Base-by-base conservation (phyloP, 2,113 vertebrate species). In the Pandion haliaetus region DNA sequence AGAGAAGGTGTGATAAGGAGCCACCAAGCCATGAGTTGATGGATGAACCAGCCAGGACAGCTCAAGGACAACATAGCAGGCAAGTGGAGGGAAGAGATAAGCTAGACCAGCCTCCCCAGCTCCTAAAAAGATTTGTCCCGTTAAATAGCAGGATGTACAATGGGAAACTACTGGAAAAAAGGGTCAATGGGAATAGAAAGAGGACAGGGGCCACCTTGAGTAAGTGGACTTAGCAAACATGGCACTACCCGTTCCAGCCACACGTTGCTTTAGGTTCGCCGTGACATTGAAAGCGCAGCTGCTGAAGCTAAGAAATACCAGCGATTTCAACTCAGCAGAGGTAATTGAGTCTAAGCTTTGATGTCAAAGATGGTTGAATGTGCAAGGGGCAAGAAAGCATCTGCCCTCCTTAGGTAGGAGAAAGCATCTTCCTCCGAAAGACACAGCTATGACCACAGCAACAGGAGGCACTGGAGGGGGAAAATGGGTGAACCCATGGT, bases 241-340 rank as follows among this genome's bases (percentile, higher is more conserved):
- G 0, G 71, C 59, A 5, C 0, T 57, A 44, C 24, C 42, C 0
- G 0, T 29, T 50, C 67, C 45, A 12, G 18, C 18, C 40, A 47
- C 0, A 0, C 0, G 1, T 20, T 9, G 18, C 25, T 63, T 18
- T 2, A 11, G 7, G 8, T 6, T 17, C 50, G 47, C 34, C 38
- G 7, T 2, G 28, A 44, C 62, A 10, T 0, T 2, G 14, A 14
- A 72, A 80, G 23, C 5, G 5, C 38, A 32, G 70, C 32, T 20
- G 38, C 38, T 17, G 44, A 58, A 49, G 55, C 40, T 10, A 28
- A 59, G 52, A 45, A 54, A 66, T 40, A 38, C 11, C 11, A 16
- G 32, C 0, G 3, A 31, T 44, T 62, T 21, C 49, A 50, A 52
- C 45, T 58, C 40, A 29, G 57, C 5, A 16, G 34, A 32, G 44